Percentiles rank a stretch among this genome's conserved stretches.
phyloP scores from a whole-genome alignment of 2,888 invertebrate genomes.

The Drosophila barbarae region DNA sequence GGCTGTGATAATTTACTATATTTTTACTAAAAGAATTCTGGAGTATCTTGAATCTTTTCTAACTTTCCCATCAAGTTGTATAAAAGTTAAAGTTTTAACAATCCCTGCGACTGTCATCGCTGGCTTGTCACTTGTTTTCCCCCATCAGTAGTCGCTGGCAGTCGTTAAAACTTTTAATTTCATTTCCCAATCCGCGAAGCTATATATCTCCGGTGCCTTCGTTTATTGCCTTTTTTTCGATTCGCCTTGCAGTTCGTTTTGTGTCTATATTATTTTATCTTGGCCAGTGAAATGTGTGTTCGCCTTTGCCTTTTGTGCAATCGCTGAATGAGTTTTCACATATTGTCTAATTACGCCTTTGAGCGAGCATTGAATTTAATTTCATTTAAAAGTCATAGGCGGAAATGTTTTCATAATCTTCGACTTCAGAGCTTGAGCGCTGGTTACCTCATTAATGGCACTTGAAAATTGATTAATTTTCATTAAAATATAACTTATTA shows the following conservation, averaged over 20 bases:
- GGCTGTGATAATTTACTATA: neutral
- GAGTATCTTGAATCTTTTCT: neutral
- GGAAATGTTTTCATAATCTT: slow-evolving; percentile 49
- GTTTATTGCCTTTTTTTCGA: slow-evolving; percentile 36
- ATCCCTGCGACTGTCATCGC: slow-evolving; percentile 2
- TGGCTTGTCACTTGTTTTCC: slow-evolving; percentile 8
- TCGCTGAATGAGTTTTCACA: slow-evolving; percentile 50
- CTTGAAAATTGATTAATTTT: slow-evolving; percentile 31
- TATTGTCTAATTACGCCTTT: slow-evolving; percentile 55
- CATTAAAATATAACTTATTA: neutral
- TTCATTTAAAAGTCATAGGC: slow-evolving; percentile 45
- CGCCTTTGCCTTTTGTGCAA: slow-evolving; percentile 41
- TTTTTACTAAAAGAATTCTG: neutral
- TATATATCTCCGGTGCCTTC: slow-evolving; percentile 8
- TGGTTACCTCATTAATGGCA: slow-evolving; percentile 19
- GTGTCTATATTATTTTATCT: slow-evolving; percentile 11
- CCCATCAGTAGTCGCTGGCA: slow-evolving; percentile 2
- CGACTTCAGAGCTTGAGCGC: neutral
- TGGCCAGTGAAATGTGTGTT: slow-evolving; percentile 16
- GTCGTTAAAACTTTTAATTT: slow-evolving; percentile 30
- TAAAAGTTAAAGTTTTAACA: slow-evolving; percentile 1
- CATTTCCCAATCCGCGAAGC: slow-evolving; percentile 8
- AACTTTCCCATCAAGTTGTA: neutral
- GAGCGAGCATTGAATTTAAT: slow-evolving; percentile 36
- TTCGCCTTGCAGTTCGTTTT: slow-evolving; percentile 16